These are phyloP conservation scores for Orthonyx spaldingii DNA, from an alignment of 2,113 vertebrate genomes.

Conservation along the genomic window DNA sequence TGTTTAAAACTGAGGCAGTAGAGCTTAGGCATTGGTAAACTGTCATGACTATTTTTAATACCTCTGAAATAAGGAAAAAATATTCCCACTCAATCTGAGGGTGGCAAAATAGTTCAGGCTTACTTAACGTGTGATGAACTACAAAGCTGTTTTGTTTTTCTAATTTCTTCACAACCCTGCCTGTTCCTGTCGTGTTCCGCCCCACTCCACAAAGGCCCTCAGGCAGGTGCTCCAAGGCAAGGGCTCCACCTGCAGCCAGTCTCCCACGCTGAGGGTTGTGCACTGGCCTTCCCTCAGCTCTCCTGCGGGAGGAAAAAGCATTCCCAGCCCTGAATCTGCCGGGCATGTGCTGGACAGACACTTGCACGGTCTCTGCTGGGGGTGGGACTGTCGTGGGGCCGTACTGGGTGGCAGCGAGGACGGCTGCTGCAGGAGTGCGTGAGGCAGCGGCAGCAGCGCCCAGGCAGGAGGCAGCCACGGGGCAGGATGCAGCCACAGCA, in stretches of 20 bases:
- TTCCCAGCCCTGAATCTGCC: background rate
- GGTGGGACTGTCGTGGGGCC: background rate
- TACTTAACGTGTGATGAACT: background rate
- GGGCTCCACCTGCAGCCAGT: background rate
- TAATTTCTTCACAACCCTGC: background rate
- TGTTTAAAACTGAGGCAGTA: background rate
- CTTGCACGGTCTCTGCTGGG: background rate
- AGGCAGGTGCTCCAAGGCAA: background rate
- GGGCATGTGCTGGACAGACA: background rate
- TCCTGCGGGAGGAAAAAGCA: background rate
- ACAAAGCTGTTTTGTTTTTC: background rate
- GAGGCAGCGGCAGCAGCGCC: fast-evolving
- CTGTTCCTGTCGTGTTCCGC: background rate
- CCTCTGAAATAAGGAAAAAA: background rate
- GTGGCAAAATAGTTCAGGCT: slow-evolving; percentile 22
- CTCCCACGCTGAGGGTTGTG: fast-evolving
- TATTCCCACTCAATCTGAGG: slow-evolving; percentile 14
- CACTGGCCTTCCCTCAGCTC: background rate
- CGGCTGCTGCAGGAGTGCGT: background rate
- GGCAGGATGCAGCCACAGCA: background rate
- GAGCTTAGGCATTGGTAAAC: background rate
- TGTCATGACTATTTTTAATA: slow-evolving; percentile 49
- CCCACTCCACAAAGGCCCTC: background rate
- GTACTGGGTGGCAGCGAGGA: background rate
- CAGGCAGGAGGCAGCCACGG: background rate